Base-by-base conservation (phyloP, 1,140 invertebrate species). In the Elysia chlorotica region DNA sequence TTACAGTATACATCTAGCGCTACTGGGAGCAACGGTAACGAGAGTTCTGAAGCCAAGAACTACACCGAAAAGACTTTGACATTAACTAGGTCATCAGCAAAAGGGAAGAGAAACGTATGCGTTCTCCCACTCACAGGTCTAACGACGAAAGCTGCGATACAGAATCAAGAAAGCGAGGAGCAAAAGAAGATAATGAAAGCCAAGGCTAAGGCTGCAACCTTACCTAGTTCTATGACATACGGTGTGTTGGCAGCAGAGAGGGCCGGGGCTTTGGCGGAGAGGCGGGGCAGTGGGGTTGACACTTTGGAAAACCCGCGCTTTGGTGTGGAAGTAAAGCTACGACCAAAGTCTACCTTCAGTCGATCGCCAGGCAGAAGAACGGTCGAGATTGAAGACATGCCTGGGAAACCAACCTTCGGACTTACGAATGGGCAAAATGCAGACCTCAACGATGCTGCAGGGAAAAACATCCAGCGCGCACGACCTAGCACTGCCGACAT, bases 21-120 rank as follows among this genome's bases (percentile, higher is more conserved):
- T 25, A 17, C 3, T 19, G 53, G n/a, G 41, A 48, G 41, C 10
- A 10, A 48, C 10, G 41, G n/a, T 48, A 10, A 68, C 25, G 3
- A 5, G 4, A 23, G 14, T 36, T 10, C 2, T 6, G n/a, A 2
- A 4, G 23, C 23, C 31, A 28, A 17, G 61, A 33, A 19, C 31
- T 14, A 6, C 56, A 23, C 56, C 6, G 57, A 62, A 17, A 63
- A 53, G 10, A 74, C 62, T 0, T 67, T 75, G n/a, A 72, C 54
- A 17, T 28, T 71, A 4, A 30, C 48, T 36, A 67, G 35, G 35
- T 71, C n/a, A 28, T 70, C 69, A 3, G 36, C 41, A 19, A 21
- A 56, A 35, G 56, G 63, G 28, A 71, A 25, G 4, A 74, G 35
- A 38, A 48, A 48, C 17, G 14, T 62, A 1, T 62, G 57, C 33